A percentile compares a stretch with the other conserved stretches of the same genome.
These are phyloP conservation scores for Tetragonisca angustula DNA, from an alignment of 2,888 invertebrate genomes.

Conservation along the genomic window DNA sequence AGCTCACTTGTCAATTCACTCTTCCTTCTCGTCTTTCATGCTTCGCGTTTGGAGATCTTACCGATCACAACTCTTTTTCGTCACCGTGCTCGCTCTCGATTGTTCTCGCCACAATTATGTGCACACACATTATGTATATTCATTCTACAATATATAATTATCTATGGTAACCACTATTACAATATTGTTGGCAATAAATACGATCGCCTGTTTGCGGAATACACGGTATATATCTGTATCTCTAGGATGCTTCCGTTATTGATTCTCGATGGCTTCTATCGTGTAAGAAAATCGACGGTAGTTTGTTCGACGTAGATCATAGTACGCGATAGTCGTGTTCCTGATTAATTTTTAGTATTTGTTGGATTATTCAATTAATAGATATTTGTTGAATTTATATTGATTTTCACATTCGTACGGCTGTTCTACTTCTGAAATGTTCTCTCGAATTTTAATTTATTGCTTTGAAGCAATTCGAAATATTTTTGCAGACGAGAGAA, in stretches of 20 bases:
- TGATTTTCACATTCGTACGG: neutral
- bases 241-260: neutral
- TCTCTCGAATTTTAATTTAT: neutral
- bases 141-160: no score
- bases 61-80: no score
- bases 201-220: neutral
- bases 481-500: no score
- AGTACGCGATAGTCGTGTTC: neutral
- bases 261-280: neutral
- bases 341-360: neutral
- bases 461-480: neutral
- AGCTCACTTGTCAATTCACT: no score
- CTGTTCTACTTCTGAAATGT: neutral
- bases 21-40: no score
- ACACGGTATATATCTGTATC: neutral
- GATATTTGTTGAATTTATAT: neutral
- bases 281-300: neutral
- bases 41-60: no score
- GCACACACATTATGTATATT: no score
- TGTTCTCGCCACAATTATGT: no score
- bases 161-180: no score
- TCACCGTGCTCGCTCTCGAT: no score
- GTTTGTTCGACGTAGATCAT: neutral
- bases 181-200: neutral
- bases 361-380: neutral